Conservation (phyloP, 2,797 vertebrate genomes). For the Capromys pilorides region DNA sequence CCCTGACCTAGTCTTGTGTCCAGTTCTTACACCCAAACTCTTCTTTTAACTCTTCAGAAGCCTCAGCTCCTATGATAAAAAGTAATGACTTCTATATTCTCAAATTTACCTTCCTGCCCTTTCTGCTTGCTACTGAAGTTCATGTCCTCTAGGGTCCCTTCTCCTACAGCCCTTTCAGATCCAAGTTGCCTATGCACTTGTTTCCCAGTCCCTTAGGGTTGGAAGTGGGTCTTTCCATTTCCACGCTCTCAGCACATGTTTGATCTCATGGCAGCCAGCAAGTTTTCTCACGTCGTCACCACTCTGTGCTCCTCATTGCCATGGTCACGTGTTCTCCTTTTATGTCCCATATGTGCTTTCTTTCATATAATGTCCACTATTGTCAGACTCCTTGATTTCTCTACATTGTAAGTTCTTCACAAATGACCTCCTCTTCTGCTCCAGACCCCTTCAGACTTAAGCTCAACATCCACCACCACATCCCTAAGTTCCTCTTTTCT, state of each 20-base stretch:
- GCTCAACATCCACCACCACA: background rate
- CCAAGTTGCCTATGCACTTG: background rate
- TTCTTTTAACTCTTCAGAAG: constrained; percentile 2
- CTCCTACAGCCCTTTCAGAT: background rate
- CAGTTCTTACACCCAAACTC: background rate
- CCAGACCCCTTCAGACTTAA: background rate
- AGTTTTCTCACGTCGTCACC: background rate
- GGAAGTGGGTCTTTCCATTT: background rate
- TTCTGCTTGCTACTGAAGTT: background rate
- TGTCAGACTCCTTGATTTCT: background rate
- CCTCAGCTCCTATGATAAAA: background rate
- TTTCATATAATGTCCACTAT: background rate
- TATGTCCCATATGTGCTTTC: background rate
- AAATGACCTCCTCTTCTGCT: background rate
- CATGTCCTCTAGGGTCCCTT: background rate
- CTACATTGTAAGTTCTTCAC: background rate
- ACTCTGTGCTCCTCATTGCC: background rate
- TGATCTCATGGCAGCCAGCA: background rate
- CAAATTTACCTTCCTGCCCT: background rate
- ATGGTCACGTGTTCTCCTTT: background rate
- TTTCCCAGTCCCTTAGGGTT: background rate
- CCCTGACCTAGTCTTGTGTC: background rate
- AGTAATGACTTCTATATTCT: background rate
- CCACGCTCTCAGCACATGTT: background rate
- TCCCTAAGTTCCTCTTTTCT: background rate